Evolutionary conservation across 1,140 invertebrate species (phyloP).

Genomic region (Mercenaria mercenaria): DNA sequence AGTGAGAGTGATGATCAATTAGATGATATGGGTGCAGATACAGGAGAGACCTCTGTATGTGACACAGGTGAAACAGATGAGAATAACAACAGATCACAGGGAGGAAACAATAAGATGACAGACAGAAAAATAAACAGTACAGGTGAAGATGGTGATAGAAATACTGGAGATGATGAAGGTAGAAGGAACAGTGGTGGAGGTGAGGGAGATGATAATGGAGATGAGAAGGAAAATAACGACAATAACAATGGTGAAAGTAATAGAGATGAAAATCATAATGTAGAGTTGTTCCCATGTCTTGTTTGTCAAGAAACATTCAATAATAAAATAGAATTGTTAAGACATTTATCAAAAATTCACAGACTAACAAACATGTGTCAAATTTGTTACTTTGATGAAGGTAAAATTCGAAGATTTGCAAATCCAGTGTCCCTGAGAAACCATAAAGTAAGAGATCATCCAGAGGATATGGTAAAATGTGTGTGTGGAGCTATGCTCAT

Average conservation of each 20-base stretch:
- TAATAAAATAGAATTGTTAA: conserved; percentile 11
- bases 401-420: conserved; percentile 39
- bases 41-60: neutral
- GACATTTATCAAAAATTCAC: conserved; percentile 48
- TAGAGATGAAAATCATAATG: neutral
- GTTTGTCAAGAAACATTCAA: conserved; percentile 18
- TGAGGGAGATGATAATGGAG: neutral
- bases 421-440: conserved; percentile 59
- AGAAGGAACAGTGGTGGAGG: neutral
- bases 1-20: neutral
- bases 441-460: conserved; percentile 49
- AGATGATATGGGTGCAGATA: neutral
- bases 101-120: neutral
- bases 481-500: conserved; percentile 56
- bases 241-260: conserved; percentile 2
- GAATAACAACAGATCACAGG: neutral
- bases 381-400: conserved; percentile 46
- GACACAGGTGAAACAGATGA: neutral
- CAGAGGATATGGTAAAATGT: conserved; percentile 51
- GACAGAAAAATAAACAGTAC: neutral
- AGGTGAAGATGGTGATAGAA: neutral
- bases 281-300: conserved; percentile 7
- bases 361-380: conserved; percentile 43
- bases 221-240: neutral
- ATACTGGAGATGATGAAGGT: neutral